These are phyloP conservation scores for Bubo scandiacus DNA, from an alignment of 2,113 vertebrate genomes.

Conservation along the genomic window DNA sequence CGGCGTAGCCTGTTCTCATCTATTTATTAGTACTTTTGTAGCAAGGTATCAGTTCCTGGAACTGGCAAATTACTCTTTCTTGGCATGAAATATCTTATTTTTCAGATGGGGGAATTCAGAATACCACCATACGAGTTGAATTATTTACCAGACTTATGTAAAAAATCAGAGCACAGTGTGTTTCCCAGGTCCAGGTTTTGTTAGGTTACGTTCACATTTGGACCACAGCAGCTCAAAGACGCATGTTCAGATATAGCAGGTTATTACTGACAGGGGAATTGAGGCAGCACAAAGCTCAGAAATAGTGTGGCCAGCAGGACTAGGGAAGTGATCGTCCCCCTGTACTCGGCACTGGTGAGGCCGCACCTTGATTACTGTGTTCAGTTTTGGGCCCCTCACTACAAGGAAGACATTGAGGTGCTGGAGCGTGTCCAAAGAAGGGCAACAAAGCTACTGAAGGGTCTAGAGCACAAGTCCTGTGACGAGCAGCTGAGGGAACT, in stretches of 20 bases:
- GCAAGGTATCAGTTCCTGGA: background rate
- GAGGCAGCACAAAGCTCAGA: background rate
- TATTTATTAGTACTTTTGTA: background rate
- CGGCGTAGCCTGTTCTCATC: background rate
- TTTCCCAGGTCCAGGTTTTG: background rate
- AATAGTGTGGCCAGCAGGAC: background rate
- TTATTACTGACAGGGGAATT: background rate
- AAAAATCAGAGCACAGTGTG: background rate
- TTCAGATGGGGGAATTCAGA: background rate
- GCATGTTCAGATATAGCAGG: background rate
- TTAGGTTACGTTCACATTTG: background rate
- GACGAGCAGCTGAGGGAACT: background rate
- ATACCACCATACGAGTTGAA: background rate
- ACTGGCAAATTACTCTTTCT: background rate
- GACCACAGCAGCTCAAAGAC: background rate
- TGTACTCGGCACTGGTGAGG: background rate
- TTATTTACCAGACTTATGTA: background rate
- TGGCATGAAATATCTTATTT: background rate
- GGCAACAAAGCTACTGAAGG: background rate
- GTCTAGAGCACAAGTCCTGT: background rate
- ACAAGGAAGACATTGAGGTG: background rate
- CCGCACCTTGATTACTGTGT: background rate
- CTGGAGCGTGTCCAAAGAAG: background rate
- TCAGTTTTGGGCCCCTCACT: background rate
- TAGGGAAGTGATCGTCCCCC: background rate